These are phyloP conservation scores for Thaumetopoea pityocampa DNA, from an alignment of 1,140 invertebrate genomes.

Conservation along the genomic window DNA sequence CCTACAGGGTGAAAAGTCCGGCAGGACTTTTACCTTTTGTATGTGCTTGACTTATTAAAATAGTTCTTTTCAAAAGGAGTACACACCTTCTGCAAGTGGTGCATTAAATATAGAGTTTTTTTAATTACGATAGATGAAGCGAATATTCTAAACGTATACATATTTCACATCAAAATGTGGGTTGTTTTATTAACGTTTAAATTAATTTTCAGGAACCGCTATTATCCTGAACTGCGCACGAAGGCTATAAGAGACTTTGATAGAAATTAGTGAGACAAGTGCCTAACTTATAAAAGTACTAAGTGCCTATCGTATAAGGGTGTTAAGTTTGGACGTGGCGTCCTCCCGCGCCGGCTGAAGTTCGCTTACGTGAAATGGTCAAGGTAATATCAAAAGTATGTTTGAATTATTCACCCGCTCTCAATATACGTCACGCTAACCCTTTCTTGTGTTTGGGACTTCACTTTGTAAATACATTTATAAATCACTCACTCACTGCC, in stretches of 20 bases:
- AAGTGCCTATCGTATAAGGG: conserved; percentile 54
- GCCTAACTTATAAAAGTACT: too few species aligned
- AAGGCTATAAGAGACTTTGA: conserved; percentile 57
- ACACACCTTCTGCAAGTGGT: too few species aligned
- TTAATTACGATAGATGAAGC: conserved; percentile 10
- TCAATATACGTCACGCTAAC: conserved; percentile 61
- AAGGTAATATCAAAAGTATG: conserved; percentile 65
- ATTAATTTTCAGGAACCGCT: conserved; percentile 67
- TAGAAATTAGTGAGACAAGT: conserved; percentile 40
- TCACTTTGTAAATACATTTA: conserved; percentile 68
- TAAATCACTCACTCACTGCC: conserved; percentile 52
- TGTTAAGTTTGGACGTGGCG: conserved; percentile 46
- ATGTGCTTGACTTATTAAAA: too few species aligned
- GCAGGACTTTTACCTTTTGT: too few species aligned
- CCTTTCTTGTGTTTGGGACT: conserved; percentile 59
- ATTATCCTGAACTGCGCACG: conserved; percentile 57
- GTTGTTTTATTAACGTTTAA: conserved; percentile 34
- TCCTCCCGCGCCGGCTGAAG: conserved; percentile 41
- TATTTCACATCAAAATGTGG: conserved; percentile 16
- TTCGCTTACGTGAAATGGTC: conserved; percentile 69
- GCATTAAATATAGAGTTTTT: too few species aligned
- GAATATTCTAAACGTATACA: conserved; percentile 9
- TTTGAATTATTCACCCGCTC: conserved; percentile 67
- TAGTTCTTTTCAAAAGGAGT: too few species aligned
- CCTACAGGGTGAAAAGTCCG: too few species aligned